phyloP scores from a whole-genome alignment of 2,797 vertebrate species.

The Heterohyrax brucei region DNA sequence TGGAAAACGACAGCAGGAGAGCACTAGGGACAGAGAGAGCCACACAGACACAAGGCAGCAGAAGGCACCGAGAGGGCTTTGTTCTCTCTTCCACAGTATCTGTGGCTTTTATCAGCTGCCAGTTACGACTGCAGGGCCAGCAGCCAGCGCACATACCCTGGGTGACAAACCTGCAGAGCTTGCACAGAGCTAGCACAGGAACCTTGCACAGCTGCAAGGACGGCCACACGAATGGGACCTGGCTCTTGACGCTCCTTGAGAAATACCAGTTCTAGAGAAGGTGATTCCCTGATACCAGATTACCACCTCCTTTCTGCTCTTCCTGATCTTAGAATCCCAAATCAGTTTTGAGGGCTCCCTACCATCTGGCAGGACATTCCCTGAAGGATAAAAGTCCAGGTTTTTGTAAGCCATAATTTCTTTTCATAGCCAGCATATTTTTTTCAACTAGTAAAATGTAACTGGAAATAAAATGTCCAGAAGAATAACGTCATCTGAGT shows the following conservation, averaged over 20 bases:
- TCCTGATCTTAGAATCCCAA: not conserved
- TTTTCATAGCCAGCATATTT: not conserved
- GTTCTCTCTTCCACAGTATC: not conserved
- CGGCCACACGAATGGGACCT: accelerated
- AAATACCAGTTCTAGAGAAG: not conserved
- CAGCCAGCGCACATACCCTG: not conserved
- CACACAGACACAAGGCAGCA: not conserved
- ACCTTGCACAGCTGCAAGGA: not conserved
- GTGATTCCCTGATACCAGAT: not conserved
- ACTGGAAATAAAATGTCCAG: not conserved
- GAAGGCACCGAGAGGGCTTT: not conserved
- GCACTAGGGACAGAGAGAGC: not conserved
- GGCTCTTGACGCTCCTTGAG: not conserved
- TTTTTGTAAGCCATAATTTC: not conserved
- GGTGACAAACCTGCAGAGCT: no score
- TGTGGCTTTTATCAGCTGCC: not conserved
- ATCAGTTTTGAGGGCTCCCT: not conserved
- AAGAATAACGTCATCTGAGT: not conserved
- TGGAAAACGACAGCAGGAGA: not conserved
- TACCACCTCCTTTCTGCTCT: not conserved
- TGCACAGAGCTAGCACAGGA: no score
- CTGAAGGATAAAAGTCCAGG: not conserved
- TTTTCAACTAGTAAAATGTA: slow-evolving; percentile 5
- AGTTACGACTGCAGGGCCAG: not conserved
- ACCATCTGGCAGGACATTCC: not conserved